phyloP scores from a whole-genome alignment of 2,888 invertebrate genomes.

The Chrysina gloriosa region DNA sequence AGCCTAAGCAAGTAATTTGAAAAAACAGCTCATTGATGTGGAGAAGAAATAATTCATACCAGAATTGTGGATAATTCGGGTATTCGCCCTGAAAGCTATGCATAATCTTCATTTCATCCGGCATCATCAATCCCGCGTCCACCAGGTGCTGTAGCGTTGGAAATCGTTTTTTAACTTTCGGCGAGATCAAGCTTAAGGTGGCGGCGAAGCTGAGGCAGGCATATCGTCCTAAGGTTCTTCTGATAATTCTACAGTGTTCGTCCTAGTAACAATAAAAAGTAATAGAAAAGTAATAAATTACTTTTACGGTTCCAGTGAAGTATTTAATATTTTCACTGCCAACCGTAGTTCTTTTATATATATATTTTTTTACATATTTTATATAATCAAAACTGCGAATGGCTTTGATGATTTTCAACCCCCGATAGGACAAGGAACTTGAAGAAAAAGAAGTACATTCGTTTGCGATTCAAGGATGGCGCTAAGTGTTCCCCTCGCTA shows the following conservation, averaged over 20 bases:
- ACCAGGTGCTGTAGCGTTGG: constrained; percentile 84
- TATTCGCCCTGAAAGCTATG: constrained; percentile 82
- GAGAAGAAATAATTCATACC: constrained; percentile 65
- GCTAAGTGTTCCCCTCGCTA: no score
- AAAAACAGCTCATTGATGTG: not conserved
- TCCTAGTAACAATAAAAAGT: constrained; percentile 66
- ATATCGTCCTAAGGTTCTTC: constrained; percentile 83
- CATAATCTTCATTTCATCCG: constrained; percentile 83
- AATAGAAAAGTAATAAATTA: not conserved
- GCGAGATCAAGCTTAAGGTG: constrained; percentile 86
- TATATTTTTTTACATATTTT: no score
- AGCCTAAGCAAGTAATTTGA: constrained; percentile 66
- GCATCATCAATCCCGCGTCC: constrained; percentile 82
- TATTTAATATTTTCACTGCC: not conserved
- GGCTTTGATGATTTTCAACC: no score
- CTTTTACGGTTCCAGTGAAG: not conserved
- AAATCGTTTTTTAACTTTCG: constrained; percentile 89
- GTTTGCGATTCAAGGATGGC: no score
- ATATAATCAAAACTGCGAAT: no score
- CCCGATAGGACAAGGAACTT: no score
- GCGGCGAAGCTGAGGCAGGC: constrained; percentile 85
- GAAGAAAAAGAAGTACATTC: no score
- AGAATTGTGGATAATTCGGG: constrained; percentile 87
- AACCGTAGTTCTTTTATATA: no score
- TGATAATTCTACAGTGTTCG: constrained; percentile 80